Evolutionary conservation across 92 coral and sea anemone species (phyloP).

Genomic region (Micromussa lordhowensis): DNA sequence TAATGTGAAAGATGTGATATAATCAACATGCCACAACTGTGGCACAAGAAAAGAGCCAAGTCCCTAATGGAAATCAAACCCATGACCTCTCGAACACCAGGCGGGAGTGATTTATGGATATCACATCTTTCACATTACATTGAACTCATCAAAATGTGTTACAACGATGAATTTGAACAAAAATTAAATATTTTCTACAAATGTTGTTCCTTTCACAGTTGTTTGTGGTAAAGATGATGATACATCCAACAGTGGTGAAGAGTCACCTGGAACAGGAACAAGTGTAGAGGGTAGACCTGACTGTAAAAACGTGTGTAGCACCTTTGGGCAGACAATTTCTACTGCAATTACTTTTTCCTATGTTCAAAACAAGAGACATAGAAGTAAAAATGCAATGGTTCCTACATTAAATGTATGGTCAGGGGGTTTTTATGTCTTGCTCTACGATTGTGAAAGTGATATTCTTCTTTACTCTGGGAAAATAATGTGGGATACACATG

Average conservation of each 20-base stretch:
- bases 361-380: too few relatives aligned
- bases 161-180: not conserved
- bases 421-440: not conserved
- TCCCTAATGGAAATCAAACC: too few relatives aligned
- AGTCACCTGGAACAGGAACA: conserved; percentile 3
- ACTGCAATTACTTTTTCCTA: not conserved
- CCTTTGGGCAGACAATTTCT: conserved; percentile 1
- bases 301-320: not conserved
- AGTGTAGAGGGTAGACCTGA: not conserved
- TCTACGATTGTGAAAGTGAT: not conserved
- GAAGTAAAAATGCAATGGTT: too few relatives aligned
- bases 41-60: too few relatives aligned
- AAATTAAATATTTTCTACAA: not conserved
- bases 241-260: not conserved
- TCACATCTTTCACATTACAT: not conserved
- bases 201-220: conserved; percentile 6
- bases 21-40: too few relatives aligned
- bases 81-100: too few relatives aligned
- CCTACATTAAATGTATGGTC: too few relatives aligned
- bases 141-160: not conserved
- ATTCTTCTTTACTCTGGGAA: not conserved
- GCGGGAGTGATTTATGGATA: too few relatives aligned
- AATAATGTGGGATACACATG: not conserved
- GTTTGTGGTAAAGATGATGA: not conserved
- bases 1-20: too few relatives aligned